Conservation (phyloP, 2,797 vertebrate species). For the Acipenser oxyrinchus region DNA sequence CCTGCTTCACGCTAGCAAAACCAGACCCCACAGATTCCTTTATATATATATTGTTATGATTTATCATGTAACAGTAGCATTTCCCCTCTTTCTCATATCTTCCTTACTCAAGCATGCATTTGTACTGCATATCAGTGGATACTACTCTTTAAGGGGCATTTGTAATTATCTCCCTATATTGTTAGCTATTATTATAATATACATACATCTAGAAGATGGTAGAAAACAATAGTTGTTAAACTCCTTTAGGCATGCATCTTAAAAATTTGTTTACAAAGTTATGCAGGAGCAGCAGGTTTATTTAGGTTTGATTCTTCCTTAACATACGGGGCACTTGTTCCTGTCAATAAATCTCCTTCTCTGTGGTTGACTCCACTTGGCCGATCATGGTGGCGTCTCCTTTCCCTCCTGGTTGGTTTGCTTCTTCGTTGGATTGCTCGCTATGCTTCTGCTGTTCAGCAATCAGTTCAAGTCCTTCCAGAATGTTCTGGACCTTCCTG, state of each 20-base stretch:
- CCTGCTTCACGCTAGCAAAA: no score
- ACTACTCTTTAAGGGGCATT: no score
- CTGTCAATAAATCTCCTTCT: conserved; percentile 55
- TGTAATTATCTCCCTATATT: no score
- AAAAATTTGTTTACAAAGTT: conserved; percentile 60
- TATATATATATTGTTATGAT: no score
- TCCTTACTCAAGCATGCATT: no score
- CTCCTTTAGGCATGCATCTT: conserved; percentile 84
- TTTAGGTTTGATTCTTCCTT: no score
- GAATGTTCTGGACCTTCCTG: conserved; percentile 89
- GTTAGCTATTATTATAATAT: conserved; percentile 4
- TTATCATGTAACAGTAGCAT: no score
- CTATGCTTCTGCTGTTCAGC: conserved; percentile 44
- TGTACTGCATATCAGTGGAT: no score
- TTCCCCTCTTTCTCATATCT: no score
- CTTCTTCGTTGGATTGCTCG: conserved; percentile 24
- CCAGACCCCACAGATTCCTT: no score
- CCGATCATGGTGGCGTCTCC: conserved; percentile 49
- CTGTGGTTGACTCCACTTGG: conserved; percentile 45
- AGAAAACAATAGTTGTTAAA: conserved; percentile 57
- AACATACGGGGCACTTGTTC: not conserved
- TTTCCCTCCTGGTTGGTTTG: conserved; percentile 27
- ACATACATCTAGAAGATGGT: conserved; percentile 51
- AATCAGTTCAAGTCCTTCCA: conserved; percentile 88
- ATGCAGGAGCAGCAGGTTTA: conserved; percentile 41